phyloP scores from a whole-genome alignment of 2,888 invertebrate genomes.

The Phyto melanocephala region DNA sequence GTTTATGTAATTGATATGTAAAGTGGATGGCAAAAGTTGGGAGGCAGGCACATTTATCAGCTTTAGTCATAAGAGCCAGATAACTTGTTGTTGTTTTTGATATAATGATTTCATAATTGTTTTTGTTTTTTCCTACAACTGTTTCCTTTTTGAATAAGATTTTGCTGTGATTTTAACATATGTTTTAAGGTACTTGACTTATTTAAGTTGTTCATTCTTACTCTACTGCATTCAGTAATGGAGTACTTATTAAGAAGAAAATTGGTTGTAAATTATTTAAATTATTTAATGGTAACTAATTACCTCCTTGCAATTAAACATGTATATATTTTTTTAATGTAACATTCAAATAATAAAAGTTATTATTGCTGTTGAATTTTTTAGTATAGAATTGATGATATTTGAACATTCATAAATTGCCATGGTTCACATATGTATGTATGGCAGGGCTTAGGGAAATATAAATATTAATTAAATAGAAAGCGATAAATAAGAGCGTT shows the following conservation, averaged over 20 bases:
- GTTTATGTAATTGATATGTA: conserved; percentile 41
- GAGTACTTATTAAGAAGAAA: neutral
- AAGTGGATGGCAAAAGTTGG: neutral
- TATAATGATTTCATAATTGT: conserved; percentile 50
- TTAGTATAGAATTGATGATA: neutral
- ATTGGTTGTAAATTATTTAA: conserved; percentile 28
- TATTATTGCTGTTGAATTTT: neutral
- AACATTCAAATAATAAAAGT: neutral
- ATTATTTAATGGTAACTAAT: conserved; percentile 16
- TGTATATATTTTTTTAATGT: neutral
- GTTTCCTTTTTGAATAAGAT: conserved; percentile 4
- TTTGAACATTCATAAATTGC: no score
- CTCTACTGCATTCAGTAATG: neutral
- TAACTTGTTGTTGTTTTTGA: conserved; percentile 25
- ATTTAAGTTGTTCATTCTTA: neutral
- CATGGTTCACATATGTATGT: no score
- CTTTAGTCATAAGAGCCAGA: neutral
- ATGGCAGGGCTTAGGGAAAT: no score
- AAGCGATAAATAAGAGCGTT: no score
- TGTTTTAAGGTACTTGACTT: conserved; percentile 13
- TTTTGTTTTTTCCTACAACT: conserved; percentile 28
- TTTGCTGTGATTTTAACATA: conserved; percentile 46
- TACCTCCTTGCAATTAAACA: neutral
- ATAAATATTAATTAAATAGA: no score
- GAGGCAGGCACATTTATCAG: neutral